Percentiles rank a stretch among this genome's conserved stretches.
phyloP scores from a whole-genome alignment of 2,113 vertebrate genomes.

The Scytalopus superciliaris region DNA sequence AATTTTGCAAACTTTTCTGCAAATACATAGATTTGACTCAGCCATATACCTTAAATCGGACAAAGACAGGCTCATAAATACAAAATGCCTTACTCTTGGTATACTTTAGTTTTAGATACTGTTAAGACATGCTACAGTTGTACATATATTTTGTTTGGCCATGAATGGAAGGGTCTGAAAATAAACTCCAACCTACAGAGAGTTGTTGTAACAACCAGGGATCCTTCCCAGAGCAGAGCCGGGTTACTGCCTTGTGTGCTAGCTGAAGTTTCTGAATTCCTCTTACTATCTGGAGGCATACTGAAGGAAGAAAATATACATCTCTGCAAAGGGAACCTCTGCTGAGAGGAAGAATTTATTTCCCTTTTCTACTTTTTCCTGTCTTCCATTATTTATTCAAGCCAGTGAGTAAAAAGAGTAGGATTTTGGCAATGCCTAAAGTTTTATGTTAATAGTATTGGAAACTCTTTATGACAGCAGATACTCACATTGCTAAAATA shows the following conservation, averaged over 20 bases:
- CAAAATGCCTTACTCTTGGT: background rate
- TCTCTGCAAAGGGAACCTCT: background rate
- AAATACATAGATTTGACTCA: background rate
- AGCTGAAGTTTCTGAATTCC: slow-evolving; percentile 8
- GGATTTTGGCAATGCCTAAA: slow-evolving; percentile 23
- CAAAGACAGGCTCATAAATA: background rate
- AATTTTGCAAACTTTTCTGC: background rate
- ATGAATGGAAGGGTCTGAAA: background rate
- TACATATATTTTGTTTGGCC: background rate
- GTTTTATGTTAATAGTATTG: background rate
- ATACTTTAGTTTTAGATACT: background rate
- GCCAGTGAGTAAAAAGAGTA: background rate
- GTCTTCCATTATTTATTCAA: slow-evolving; percentile 43
- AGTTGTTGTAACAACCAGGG: background rate
- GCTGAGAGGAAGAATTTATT: slow-evolving; percentile 35
- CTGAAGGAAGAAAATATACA: background rate
- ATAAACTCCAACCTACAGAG: background rate
- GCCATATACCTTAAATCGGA: background rate
- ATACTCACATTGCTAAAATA: background rate
- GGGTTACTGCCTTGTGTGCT: background rate
- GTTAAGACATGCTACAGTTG: background rate
- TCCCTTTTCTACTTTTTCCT: background rate
- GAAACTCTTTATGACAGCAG: slow-evolving; percentile 19
- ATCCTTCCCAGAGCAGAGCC: background rate
- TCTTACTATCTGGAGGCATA: background rate